phyloP scores from a whole-genome alignment of 2,888 invertebrate species.

The Gordius sp. region DNA sequence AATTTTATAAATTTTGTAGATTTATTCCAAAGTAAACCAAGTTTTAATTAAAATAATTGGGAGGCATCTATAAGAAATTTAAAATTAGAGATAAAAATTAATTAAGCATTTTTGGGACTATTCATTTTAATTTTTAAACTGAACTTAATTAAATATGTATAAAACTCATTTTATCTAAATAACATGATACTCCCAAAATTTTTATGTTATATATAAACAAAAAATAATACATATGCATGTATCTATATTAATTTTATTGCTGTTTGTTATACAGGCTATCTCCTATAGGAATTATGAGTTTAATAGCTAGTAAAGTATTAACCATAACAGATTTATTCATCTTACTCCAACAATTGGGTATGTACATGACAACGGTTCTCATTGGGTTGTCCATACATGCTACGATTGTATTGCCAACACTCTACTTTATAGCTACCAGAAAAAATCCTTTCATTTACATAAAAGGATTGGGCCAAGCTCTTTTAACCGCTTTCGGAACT shows the following conservation, averaged over 20 bases:
- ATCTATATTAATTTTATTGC: not conserved
- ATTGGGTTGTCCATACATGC: constrained; percentile 51
- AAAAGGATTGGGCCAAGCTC: constrained; percentile 45
- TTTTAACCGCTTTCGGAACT: constrained; percentile 76
- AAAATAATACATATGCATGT: not conserved
- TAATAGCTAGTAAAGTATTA: constrained; percentile 41
- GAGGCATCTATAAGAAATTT: too few species aligned
- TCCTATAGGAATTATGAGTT: constrained; percentile 41
- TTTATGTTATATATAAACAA: not conserved
- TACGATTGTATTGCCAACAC: constrained; percentile 52
- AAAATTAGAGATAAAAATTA: too few species aligned
- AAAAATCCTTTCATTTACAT: constrained; percentile 44
- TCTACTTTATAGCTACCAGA: constrained; percentile 52
- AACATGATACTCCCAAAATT: not conserved
- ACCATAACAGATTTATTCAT: constrained; percentile 37
- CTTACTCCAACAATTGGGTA: constrained; percentile 37
- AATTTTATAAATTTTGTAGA: too few species aligned
- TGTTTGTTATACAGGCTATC: constrained; percentile 35
- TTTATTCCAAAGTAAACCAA: too few species aligned
- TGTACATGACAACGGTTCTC: constrained; percentile 37
- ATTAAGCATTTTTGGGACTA: too few species aligned
- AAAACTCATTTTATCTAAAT: too few species aligned
- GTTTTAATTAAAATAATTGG: too few species aligned
- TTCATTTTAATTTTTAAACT: too few species aligned
- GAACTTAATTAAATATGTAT: too few species aligned